A percentile compares a stretch with the other conserved stretches of the same genome.
These are phyloP conservation scores for Talpa occidentalis DNA, from an alignment of 2,113 vertebrate species.

Conservation along the genomic window DNA sequence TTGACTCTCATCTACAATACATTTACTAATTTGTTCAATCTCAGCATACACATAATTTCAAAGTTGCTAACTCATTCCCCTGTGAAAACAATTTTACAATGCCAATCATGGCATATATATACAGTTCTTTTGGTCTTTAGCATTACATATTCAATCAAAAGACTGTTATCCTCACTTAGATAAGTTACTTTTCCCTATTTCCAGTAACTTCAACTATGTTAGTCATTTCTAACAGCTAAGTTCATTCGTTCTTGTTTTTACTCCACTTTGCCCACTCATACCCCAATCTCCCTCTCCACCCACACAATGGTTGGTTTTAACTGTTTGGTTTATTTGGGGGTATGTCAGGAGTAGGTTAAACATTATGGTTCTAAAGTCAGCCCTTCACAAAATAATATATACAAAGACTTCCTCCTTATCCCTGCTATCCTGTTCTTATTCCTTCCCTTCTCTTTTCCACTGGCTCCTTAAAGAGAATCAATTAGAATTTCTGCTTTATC, in stretches of 20 bases:
- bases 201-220: not conserved
- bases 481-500: not conserved
- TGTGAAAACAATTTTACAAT: not conserved
- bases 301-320: not conserved
- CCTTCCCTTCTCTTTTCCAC: not conserved
- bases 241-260: not conserved
- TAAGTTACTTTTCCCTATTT: not conserved
- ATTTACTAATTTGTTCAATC: constrained; percentile 1
- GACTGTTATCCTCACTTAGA: not conserved
- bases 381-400: not conserved
- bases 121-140: not conserved
- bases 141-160: constrained; percentile 6
- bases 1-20: not conserved
- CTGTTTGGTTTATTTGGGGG: not conserved
- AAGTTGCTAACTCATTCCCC: not conserved
- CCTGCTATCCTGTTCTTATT: not conserved
- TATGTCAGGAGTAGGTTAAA: not conserved
- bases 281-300: not conserved
- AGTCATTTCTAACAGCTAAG: constrained; percentile 13
- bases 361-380: not conserved
- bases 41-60: not conserved
- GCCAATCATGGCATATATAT: not conserved
- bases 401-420: not conserved
- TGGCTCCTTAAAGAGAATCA: not conserved
- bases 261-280: not conserved